Evolutionary conservation across 2,797 vertebrate species (phyloP).

Genomic region (Hoplostethus mediterraneus): DNA sequence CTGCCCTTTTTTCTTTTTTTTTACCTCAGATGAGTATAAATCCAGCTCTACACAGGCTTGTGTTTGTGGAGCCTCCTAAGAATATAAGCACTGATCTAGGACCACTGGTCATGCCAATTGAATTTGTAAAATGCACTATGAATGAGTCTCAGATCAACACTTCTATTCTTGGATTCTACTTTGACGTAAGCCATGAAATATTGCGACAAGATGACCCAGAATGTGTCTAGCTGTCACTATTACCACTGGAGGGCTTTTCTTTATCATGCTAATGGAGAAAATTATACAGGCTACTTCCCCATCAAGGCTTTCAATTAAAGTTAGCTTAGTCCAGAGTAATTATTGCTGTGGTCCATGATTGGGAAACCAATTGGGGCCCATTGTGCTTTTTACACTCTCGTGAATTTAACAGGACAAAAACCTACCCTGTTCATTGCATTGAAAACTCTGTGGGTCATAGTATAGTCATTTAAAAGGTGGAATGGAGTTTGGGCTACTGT

Average conservation of each 20-base stretch:
- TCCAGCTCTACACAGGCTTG: slow-evolving; percentile 3
- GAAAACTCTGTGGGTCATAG: slow-evolving; percentile 51
- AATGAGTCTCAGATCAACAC: neutral
- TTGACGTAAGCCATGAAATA: neutral
- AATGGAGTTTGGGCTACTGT: slow-evolving; percentile 65
- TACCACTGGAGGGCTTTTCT: slow-evolving; percentile 43
- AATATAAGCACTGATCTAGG: too few relatives aligned
- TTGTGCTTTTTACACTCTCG: slow-evolving; percentile 56
- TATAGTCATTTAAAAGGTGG: slow-evolving; percentile 67
- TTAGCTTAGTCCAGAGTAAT: slow-evolving; percentile 64
- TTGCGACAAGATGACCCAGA: neutral
- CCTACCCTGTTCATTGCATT: slow-evolving; percentile 55
- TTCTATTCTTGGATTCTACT: neutral
- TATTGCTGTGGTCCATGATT: slow-evolving; percentile 61
- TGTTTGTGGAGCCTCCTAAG: slow-evolving; percentile 2
- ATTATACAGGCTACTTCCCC: slow-evolving; percentile 46
- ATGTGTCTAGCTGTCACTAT: slow-evolving; percentile 55
- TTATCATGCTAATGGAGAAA: slow-evolving; percentile 57
- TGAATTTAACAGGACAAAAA: slow-evolving; percentile 66
- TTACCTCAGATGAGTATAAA: slow-evolving; percentile 9
- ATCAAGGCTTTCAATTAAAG: slow-evolving; percentile 51
- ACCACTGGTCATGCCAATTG: neutral
- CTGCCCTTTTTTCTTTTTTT: too few relatives aligned
- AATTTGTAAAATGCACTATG: too few relatives aligned
- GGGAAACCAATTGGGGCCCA: slow-evolving; percentile 56